These are phyloP conservation scores for Tachypleus tridentatus DNA, from an alignment of 1,140 invertebrate species.

Conservation along the genomic window DNA sequence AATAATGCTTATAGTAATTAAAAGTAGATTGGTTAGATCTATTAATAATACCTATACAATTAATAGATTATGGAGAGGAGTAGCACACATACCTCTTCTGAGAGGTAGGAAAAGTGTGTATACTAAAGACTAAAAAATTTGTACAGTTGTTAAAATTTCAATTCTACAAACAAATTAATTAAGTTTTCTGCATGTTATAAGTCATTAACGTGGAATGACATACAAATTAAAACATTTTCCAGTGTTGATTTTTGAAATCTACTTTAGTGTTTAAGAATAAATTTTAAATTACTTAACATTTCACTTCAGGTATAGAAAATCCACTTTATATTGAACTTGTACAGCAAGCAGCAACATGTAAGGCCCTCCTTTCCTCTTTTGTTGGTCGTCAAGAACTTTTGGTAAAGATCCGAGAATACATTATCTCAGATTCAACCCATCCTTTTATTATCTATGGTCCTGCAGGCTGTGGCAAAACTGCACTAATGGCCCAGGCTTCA, in stretches of 20 bases:
- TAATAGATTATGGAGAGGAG: too few relatives aligned
- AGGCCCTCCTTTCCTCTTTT: constrained; percentile 30
- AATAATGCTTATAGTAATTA: too few relatives aligned
- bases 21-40: too few relatives aligned
- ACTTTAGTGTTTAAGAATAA: too few relatives aligned
- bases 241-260: too few relatives aligned
- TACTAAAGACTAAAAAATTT: too few relatives aligned
- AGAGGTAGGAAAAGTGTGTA: too few relatives aligned
- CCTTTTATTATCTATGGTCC: constrained; percentile 63
- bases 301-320: constrained; percentile 13
- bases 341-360: constrained; percentile 21
- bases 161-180: too few relatives aligned
- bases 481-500: constrained; percentile 54
- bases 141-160: too few relatives aligned
- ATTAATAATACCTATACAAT: too few relatives aligned
- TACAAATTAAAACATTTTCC: constrained; percentile 29
- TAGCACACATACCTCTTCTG: too few relatives aligned
- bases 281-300: not conserved
- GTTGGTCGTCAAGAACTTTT: constrained; percentile 31
- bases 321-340: constrained; percentile 15
- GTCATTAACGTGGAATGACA: constrained; percentile 47
- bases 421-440: constrained; percentile 41
- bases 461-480: constrained; percentile 65
- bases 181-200: constrained; percentile 6
- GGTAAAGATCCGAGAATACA: constrained; percentile 40